Percentiles rank a stretch among this genome's conserved stretches.
phyloP scores from a whole-genome alignment of 2,113 vertebrate species.

The Galemys pyrenaicus region DNA sequence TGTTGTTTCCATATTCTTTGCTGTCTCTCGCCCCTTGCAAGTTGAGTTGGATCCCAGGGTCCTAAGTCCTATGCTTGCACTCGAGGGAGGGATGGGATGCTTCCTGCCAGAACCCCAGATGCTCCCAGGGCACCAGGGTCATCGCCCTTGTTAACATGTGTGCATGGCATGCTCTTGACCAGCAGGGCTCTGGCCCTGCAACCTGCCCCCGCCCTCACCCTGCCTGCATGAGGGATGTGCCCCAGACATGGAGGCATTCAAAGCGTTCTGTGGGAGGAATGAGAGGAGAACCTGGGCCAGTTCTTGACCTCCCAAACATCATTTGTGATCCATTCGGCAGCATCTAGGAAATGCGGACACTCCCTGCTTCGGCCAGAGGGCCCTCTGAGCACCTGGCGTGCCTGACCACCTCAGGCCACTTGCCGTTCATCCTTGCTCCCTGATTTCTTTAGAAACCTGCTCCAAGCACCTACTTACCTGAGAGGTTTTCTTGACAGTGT shows the following conservation, averaged over 20 bases:
- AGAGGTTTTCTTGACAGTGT: not conserved
- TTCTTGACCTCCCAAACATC: not conserved
- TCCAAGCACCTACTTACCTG: not conserved
- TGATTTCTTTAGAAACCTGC: not conserved
- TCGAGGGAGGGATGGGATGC: not conserved
- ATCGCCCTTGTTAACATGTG: rapidly evolving
- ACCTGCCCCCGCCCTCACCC: not conserved
- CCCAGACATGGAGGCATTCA: not conserved
- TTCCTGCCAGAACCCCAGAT: not conserved
- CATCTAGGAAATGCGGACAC: rapidly evolving
- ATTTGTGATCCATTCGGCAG: too few relatives aligned
- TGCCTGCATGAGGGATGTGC: too few relatives aligned
- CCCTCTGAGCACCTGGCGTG: rapidly evolving
- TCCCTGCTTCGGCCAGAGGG: not conserved
- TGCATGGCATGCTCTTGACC: rapidly evolving
- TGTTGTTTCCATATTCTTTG: not conserved
- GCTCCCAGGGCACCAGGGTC: not conserved
- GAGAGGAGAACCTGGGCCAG: not conserved
- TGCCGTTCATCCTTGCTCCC: not conserved
- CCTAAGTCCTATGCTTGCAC: not conserved
- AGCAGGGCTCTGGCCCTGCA: not conserved
- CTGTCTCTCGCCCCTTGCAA: not conserved
- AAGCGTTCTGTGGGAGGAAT: not conserved
- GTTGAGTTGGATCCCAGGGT: not conserved
- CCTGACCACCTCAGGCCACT: not conserved